Conservation (phyloP, 2,113 vertebrate genomes). For the Sturnus vulgaris region DNA sequence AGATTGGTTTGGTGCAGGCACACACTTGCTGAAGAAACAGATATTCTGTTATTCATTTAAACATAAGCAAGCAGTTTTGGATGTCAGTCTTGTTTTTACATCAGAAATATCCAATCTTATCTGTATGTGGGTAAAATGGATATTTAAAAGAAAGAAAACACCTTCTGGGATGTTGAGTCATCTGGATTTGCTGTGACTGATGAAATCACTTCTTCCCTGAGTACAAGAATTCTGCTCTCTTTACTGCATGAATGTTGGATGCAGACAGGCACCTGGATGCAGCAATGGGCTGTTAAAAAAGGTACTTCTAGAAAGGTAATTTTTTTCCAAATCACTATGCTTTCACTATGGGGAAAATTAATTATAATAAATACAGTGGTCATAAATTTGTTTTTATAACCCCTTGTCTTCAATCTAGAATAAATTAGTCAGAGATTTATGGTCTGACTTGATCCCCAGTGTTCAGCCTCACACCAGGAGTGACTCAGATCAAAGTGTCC, state of each 20-base stretch:
- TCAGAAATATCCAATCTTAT: neutral
- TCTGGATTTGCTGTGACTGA: neutral
- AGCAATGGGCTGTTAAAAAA: neutral
- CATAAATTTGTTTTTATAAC: slow-evolving; percentile 36
- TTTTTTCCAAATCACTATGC: neutral
- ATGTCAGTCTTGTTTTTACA: neutral
- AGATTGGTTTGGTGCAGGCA: neutral
- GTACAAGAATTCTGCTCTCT: neutral
- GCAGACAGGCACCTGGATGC: neutral
- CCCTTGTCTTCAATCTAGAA: neutral
- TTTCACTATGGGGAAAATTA: neutral
- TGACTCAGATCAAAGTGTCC: neutral
- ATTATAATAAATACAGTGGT: neutral
- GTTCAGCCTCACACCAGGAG: neutral
- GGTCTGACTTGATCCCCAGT: neutral
- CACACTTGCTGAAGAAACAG: neutral
- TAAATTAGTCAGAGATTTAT: slow-evolving; percentile 35
- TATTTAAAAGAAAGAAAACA: neutral
- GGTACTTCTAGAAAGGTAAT: neutral
- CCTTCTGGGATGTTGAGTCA: neutral
- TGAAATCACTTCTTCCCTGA: neutral
- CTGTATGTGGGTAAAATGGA: neutral
- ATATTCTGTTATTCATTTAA: neutral
- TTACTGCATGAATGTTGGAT: neutral
- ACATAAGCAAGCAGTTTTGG: neutral